Conservation (phyloP, 2,888 invertebrate species). For the Gari tellinella region DNA sequence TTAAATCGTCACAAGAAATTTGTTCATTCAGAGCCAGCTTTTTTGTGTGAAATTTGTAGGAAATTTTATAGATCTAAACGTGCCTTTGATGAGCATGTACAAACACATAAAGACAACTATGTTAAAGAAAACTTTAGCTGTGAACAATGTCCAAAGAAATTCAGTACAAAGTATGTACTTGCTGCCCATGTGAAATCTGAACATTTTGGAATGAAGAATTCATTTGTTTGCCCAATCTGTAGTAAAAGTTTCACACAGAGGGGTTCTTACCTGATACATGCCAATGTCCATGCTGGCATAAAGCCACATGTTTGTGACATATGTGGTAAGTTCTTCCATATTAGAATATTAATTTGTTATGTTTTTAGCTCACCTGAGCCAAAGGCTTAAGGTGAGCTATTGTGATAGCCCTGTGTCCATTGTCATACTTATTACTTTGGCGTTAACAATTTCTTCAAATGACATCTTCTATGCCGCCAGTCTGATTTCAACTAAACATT, state of each 20-base stretch:
- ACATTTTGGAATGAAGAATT: conserved; percentile 73
- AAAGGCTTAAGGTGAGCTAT: too few species aligned
- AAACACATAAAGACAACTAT: conserved; percentile 69
- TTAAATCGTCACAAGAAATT: conserved; percentile 69
- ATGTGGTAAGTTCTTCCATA: conserved; percentile 68
- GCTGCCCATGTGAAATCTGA: conserved; percentile 74
- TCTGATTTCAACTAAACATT: too few species aligned
- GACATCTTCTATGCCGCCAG: too few species aligned
- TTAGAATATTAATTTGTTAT: too few species aligned
- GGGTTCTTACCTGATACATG: conserved; percentile 73
- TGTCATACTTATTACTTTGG: too few species aligned
- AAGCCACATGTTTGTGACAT: conserved; percentile 76
- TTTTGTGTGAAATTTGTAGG: conserved; percentile 75
- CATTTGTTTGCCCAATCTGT: conserved; percentile 75
- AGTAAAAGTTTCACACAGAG: conserved; percentile 76
- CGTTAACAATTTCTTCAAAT: too few species aligned
- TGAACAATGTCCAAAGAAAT: conserved; percentile 72
- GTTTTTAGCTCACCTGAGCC: too few species aligned
- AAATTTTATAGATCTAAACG: conserved; percentile 72
- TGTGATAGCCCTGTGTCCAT: too few species aligned
- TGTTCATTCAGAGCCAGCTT: conserved; percentile 58
- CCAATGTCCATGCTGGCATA: conserved; percentile 77
- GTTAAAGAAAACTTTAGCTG: conserved; percentile 73
- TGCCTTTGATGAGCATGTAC: conserved; percentile 65
- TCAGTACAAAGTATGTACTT: conserved; percentile 75